phyloP scores from a whole-genome alignment of 2,888 invertebrate genomes.

The Taphrorychus bicolor region DNA sequence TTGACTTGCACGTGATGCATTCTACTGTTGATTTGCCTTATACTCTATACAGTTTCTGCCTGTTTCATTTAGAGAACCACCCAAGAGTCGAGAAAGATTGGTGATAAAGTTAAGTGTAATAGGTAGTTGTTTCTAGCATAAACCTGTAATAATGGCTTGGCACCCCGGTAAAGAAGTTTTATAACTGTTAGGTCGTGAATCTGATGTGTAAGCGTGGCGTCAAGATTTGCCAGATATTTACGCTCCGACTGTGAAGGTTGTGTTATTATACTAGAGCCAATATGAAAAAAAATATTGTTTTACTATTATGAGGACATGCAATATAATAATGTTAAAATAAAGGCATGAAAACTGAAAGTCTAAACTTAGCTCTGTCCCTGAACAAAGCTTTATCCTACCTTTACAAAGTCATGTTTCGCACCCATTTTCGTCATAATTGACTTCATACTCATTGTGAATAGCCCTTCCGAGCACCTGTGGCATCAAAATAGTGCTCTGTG shows the following conservation, averaged over 20 bases:
- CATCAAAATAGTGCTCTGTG: constrained; percentile 34
- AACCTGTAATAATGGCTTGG: constrained; percentile 53
- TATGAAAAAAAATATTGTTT: not conserved
- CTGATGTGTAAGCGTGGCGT: constrained; percentile 40
- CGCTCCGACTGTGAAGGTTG: not conserved
- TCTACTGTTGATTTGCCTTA: not conserved
- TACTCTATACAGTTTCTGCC: not conserved
- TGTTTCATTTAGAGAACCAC: constrained; percentile 11
- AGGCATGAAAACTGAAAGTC: no score
- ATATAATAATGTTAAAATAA: no score
- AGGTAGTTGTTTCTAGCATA: constrained; percentile 50
- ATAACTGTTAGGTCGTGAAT: constrained; percentile 46
- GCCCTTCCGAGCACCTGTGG: constrained; percentile 36
- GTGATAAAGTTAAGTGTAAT: constrained; percentile 53
- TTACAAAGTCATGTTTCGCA: constrained; percentile 12
- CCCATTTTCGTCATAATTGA: constrained; percentile 31
- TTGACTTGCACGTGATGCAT: constrained; percentile 50
- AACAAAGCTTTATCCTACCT: not conserved
- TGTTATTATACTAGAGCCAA: not conserved
- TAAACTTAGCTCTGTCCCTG: no score
- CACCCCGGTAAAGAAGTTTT: constrained; percentile 46
- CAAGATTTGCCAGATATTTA: constrained; percentile 27
- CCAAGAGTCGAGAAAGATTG: constrained; percentile 47
- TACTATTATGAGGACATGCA: no score
- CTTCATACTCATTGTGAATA: constrained; percentile 30